Evolutionary conservation across 2,888 invertebrate species (phyloP), one percentile per base, ranked within the genome.

Genomic region (Drosophila glabriapex): DNA sequence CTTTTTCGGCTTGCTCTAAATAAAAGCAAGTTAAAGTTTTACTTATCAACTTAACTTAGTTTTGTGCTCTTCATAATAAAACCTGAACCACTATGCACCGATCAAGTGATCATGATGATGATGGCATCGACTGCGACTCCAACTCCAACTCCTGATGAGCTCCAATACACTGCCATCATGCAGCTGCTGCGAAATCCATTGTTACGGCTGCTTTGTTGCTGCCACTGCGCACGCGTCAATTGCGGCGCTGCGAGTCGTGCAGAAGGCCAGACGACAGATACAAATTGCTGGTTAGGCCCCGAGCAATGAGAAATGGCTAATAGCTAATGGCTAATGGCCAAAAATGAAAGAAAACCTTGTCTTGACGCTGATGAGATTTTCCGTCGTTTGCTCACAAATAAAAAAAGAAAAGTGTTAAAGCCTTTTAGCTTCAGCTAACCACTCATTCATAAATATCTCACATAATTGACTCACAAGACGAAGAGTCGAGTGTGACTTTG

Each of bases 391-490:
- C 9, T 22, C 31, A 28, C n/a, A 58, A 68, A 35, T 19, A 46
- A 46, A 14, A 55, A 52, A 62, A 65, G 56, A 78, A 82, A 82
- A 68, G 63, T 59, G 46, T 58, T 53, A n/a, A 64, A 53, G 68
- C 54, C 65, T 55, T 68, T 73, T 61, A 62, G 68, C 71, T 66
- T 49, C 25, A 58, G 59, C 54, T 52, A 69, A 55, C 58, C 68
- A 77, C 79, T 80, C 85, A 86, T 85, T 85, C 85, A 85, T 85
- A 86, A 89, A 85, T 89, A 89, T 84, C 73, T 79, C 82, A 83
- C 86, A 71, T 86, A 85, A 85, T 89, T 89, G 86, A 89, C 85
- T 85, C 89, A 62, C 76, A 86, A 14, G 73, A 73, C 69, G 52
- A 49, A 50, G 65, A 58, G 49, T 79, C 58, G 70, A 61, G 71